These are phyloP conservation scores for Priocnemis perturbator DNA, from an alignment of 2,888 invertebrate genomes.

Conservation along the genomic window DNA sequence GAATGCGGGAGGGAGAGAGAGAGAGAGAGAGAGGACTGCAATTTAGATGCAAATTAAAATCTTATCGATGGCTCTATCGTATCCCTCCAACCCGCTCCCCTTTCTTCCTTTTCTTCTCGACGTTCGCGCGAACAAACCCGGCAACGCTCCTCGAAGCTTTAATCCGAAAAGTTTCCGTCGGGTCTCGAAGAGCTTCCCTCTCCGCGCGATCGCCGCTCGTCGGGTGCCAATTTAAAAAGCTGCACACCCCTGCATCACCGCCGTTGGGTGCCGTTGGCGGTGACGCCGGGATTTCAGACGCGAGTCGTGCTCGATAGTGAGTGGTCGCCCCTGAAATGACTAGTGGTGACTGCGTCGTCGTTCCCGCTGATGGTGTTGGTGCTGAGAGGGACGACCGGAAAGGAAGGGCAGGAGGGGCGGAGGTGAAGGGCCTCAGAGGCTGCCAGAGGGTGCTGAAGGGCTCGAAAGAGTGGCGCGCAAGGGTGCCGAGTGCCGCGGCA, in stretches of 20 bases:
- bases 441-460: constrained; percentile 53
- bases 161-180: constrained; percentile 20
- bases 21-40: constrained; percentile 32
- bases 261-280: constrained; percentile 9
- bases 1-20: not conserved
- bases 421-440: constrained; percentile 52
- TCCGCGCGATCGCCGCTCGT: not conserved
- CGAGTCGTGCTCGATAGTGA: constrained; percentile 53
- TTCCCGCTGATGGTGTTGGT: not conserved
- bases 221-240: constrained; percentile 8
- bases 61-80: constrained; percentile 30
- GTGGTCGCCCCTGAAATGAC: constrained; percentile 61
- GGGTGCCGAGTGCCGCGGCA: constrained; percentile 67
- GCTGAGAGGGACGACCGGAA: constrained; percentile 16
- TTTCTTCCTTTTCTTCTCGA: not conserved
- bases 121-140: not conserved
- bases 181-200: not conserved
- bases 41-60: constrained; percentile 56
- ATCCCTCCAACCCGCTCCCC: not conserved
- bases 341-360: constrained; percentile 55
- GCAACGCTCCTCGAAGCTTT: constrained; percentile 10
- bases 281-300: constrained; percentile 41
- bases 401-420: constrained; percentile 30
- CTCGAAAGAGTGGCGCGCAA: constrained; percentile 54
- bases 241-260: constrained; percentile 3